Base-by-base conservation (phyloP, 2,888 invertebrate genomes). In the Calliphora vomitoria region DNA sequence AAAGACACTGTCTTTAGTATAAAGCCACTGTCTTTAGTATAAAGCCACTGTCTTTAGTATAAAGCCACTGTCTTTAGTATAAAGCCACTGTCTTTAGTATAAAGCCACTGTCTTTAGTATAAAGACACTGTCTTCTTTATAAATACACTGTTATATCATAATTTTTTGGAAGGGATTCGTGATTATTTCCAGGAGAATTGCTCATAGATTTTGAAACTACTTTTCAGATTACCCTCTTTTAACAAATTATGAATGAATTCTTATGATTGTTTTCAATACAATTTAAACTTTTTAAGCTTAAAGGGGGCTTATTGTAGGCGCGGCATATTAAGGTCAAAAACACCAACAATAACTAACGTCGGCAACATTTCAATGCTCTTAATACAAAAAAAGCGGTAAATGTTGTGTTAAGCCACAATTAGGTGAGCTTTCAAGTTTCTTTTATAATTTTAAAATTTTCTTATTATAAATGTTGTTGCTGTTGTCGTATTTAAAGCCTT, bases 351-450 rank as follows among this genome's bases (percentile, higher is more conserved):
- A 75, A 47, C n/a, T 72, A n/a, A 50, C 55, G 79, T 79, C 87
- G 87, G 87, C 87, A 85, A 60, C 68, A 87, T 82, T 86, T 88
- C 89, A 89, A 88, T 79, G 90, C 90, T 91, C 91, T 92, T 92
- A 91, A 90, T 68, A 71, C 90, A 25, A 90, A 91, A 80, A 91
- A 91, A 91, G 91, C 92, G 92, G 91, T 92, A 91, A 91, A 92
- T 92, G 92, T 90, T 92, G 91, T 92, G 92, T 91, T 91, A 91
- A 91, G 90, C 90, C 91, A 91, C 91, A 92, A 92, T 92, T 92
- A 92, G 91, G 91, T 85, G 84, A 87, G 66, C 78, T 78, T 85
- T 87, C 78, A 82, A 85, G 60, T 85, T 87, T 82, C 38, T 41
- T 20, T 88, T 74, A 75, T 88, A 66, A 71, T 47, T 47, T 72